phyloP scores from a whole-genome alignment of 2,797 vertebrate genomes.

The Taenioides sp. region DNA sequence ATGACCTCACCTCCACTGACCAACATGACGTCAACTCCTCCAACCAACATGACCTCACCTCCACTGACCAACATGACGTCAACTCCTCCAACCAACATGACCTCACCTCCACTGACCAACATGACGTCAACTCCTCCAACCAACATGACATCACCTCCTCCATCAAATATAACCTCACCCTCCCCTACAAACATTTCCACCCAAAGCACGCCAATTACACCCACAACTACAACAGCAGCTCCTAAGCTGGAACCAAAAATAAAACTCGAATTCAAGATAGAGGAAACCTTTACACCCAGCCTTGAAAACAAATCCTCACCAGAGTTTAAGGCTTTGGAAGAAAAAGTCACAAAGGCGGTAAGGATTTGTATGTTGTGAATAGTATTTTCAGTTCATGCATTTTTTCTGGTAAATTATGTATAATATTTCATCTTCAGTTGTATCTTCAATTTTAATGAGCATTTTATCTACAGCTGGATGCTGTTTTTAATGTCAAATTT shows the following conservation, averaged over 20 bases:
- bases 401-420: not conserved
- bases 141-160: not conserved
- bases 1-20: not conserved
- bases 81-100: not conserved
- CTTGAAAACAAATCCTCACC: slow-evolving; percentile 10
- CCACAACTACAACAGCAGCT: not conserved
- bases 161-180: not conserved
- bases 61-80: not conserved
- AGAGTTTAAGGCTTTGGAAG: not conserved
- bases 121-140: not conserved
- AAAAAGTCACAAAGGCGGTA: not conserved
- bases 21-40: not conserved
- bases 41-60: not conserved
- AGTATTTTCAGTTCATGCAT: no score
- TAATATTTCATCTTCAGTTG: not conserved
- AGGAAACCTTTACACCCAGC: fast-evolving
- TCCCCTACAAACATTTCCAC: not conserved
- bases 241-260: not conserved
- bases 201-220: not conserved
- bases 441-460: not conserved
- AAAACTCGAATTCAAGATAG: slow-evolving; percentile 16
- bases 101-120: not conserved
- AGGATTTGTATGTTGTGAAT: not conserved
- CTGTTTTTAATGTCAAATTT: fast-evolving
- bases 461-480: slow-evolving; percentile 4